These are phyloP conservation scores for Tragelaphus scriptus DNA, from an alignment of 2,113 vertebrate species.

Conservation along the genomic window DNA sequence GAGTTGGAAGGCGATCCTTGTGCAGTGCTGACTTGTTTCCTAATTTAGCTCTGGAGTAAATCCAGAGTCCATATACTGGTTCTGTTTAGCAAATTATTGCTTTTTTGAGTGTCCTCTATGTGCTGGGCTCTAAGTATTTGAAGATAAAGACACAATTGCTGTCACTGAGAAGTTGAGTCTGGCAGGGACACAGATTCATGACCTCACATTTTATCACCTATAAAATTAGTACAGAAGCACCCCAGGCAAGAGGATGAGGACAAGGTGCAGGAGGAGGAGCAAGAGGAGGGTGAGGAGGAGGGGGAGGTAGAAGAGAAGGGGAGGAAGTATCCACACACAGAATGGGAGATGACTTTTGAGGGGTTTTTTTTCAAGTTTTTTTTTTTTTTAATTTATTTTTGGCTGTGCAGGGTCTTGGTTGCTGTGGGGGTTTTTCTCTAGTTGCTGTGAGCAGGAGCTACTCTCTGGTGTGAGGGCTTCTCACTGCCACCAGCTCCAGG, in stretches of 20 bases:
- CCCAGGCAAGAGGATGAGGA: background rate
- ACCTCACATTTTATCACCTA: background rate
- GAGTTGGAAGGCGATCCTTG: background rate
- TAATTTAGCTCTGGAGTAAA: background rate
- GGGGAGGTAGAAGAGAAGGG: background rate
- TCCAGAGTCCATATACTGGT: background rate
- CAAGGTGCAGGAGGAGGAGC: fast-evolving
- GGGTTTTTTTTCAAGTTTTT: background rate
- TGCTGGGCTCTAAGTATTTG: background rate
- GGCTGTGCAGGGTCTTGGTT: background rate
- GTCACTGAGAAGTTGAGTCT: background rate
- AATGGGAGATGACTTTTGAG: background rate
- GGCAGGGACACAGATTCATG: background rate
- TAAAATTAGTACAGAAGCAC: background rate
- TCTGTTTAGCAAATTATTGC: background rate
- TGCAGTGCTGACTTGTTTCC: background rate
- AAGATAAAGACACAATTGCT: background rate
- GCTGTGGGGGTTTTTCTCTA: background rate
- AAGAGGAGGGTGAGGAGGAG: background rate
- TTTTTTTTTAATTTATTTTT: background rate
- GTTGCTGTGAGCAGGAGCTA: background rate
- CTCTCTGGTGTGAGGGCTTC: background rate
- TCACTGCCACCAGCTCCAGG: background rate
- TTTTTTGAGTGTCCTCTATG: background rate
- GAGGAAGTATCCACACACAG: background rate